Evolutionary conservation across 1,140 invertebrate species (phyloP), one percentile per base, ranked within the genome.

Genomic region (Nephila pilipes): DNA sequence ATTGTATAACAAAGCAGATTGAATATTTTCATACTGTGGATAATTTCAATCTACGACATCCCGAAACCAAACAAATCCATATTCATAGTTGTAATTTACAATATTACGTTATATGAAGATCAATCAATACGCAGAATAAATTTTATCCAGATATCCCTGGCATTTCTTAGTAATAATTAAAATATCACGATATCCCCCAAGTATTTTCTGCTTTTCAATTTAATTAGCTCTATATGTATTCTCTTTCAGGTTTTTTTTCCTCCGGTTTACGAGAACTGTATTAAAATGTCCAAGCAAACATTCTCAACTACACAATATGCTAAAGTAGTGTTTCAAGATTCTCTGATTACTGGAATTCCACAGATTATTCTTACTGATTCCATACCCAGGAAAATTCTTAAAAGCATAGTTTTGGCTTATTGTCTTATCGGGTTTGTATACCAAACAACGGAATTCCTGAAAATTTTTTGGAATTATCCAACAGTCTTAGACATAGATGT

Each of bases 401-500:
- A 93, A n/a, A 88, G 32, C n/a, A 1, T 88, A 8, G 69, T 93
- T 18, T 20, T 93, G 14, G n/a, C 25, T 6, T 18, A 32, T 20
- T 93, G 85, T 63, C 18, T 93, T 22, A 32, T 88, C 6, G 92
- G 92, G 14, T 93, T 93, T 69, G 80, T 93, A 2, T 93, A 93
- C 69, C 92, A 93, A 36, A 90, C 92, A 2, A 69, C 85, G 0
- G 92, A 88, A 29, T 93, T 93, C n/a, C 29, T 93, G 36, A 83
- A 90, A 18, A 93, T 93, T 0, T 93, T 93, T 36, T 93, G 79
- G 79, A 85, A 80, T 16, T 93, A 93, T 58, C 92, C 92, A 3
- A 93, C 92, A 4, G 87, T 89, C n/a, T 46, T 93, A n/a, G 92
- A 93, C 32, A 90, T 93, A 20, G 85, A 90, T 2, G 87, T 93